A percentile compares a stretch with the other conserved stretches of the same genome.
These are phyloP conservation scores for Caenorhabditis angaria DNA, from an alignment of 2,888 invertebrate genomes.

Conservation along the genomic window DNA sequence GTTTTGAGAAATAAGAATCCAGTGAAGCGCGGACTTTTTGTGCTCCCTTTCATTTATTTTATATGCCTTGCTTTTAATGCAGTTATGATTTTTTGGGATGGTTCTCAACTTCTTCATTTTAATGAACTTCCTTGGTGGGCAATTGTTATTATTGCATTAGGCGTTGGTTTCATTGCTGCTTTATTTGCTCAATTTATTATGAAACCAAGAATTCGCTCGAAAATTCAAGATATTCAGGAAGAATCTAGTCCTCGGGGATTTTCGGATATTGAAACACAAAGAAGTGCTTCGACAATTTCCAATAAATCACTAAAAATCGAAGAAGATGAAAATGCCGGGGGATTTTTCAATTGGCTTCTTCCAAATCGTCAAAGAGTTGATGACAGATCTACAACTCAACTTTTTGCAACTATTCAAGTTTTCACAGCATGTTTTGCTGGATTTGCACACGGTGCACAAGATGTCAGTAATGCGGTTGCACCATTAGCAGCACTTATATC, in stretches of 20 bases:
- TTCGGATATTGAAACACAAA: conserved; percentile 30
- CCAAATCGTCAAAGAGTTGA: conserved; percentile 51
- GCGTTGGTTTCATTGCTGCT: conserved; percentile 78
- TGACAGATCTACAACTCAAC: conserved; percentile 49
- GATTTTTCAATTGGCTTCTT: conserved; percentile 56
- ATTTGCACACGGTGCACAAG: conserved; percentile 96
- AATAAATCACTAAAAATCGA: conserved; percentile 8
- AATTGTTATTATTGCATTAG: conserved; percentile 77
- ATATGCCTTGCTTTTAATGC: conserved; percentile 89
- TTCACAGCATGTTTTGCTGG: conserved; percentile 95
- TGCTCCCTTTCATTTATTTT: conserved; percentile 91
- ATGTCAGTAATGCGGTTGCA: conserved; percentile 96
- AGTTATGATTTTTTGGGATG: conserved; percentile 90
- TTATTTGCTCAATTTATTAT: conserved; percentile 59
- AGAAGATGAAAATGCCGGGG: conserved; percentile 13
- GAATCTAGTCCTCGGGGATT: conserved; percentile 33
- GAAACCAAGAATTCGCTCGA: conserved; percentile 53
- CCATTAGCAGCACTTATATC: conserved; percentile 93
- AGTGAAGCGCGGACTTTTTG: conserved; percentile 80
- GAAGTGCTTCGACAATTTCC: conserved; percentile 8
- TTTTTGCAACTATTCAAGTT: conserved; percentile 93
- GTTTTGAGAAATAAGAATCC: conserved; percentile 76
- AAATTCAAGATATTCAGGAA: conserved; percentile 48
- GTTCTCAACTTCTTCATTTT: conserved; percentile 84
- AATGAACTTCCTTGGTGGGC: conserved; percentile 85